phyloP scores from a whole-genome alignment of 2,888 invertebrate genomes.

The Sphaerophoria rueppellii region DNA sequence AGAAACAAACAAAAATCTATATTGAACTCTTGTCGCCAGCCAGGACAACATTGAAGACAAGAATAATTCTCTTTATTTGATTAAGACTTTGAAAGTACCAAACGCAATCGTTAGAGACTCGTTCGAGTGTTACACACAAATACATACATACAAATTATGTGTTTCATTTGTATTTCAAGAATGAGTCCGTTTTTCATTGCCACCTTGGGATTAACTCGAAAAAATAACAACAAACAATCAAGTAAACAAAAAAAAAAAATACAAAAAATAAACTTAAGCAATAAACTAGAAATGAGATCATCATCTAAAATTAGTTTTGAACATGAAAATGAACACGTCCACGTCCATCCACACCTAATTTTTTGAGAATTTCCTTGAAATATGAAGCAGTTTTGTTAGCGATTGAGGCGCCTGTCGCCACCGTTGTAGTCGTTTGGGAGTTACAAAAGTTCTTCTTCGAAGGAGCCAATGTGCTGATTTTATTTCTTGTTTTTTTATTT shows the following conservation, averaged over 20 bases:
- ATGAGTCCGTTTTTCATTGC: constrained; percentile 48
- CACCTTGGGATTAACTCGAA: constrained; percentile 33
- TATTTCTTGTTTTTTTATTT: too few relatives aligned
- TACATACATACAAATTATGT: neutral
- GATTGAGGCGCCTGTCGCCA: constrained; percentile 37
- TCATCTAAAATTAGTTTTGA: constrained; percentile 48
- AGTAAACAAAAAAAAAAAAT: neutral
- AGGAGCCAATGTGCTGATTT: neutral
- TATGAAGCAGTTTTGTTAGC: constrained; percentile 41
- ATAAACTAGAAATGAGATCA: constrained; percentile 53
- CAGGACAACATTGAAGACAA: constrained; percentile 41
- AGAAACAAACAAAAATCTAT: neutral
- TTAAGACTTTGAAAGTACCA: constrained; percentile 29
- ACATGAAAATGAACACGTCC: constrained; percentile 37
- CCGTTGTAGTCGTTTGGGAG: constrained; percentile 6
- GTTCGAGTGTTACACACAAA: neutral
- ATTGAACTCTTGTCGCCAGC: constrained; percentile 17
- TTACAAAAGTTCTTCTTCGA: constrained; percentile 6
- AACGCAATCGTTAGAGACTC: neutral
- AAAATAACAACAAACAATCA: neutral
- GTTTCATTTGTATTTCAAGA: constrained; percentile 23
- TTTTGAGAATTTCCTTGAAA: constrained; percentile 47
- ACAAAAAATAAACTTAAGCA: constrained; percentile 15
- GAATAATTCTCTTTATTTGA: constrained; percentile 40
- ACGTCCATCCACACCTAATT: constrained; percentile 30